Evolutionary conservation across 2,888 invertebrate species (phyloP), one percentile per base, ranked within the genome.

Genomic region (Tachina grossa): DNA sequence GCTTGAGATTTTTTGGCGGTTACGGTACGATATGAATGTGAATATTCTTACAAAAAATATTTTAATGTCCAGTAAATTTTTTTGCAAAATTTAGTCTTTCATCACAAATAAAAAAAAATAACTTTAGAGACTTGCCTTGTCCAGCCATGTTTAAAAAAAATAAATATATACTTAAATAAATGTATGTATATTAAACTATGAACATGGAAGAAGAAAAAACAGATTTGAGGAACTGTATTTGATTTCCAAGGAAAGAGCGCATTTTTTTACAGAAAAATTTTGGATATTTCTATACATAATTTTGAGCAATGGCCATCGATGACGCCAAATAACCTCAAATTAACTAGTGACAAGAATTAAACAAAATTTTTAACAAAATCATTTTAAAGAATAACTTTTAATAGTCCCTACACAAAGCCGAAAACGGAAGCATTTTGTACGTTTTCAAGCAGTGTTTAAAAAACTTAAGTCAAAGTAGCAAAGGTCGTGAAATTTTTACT

Each of bases 301-400:
- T 3, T 55, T 65, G 41, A 72, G 19, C 72, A 66, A 80, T 66
- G 53, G 39, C 83, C 83, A 80, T 79, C 84, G 74, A 78, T 81
- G 84, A 86, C 83, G 77, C 86, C 74, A 83, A 69, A 72, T 65
- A 78, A 1, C 22, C 63, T 39, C 41, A 55, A 75, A n/a, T n/a
- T 16, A 19, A 16, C 6, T 57, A 22, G 14, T 41, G 45, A 10
- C 6, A 53, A 11, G 57, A 39, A 51, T 14, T 59, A 49, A 51
- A 49, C 2, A 47, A 3, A 4, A 8, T 41, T 22, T 2, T 14
- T 10, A 9, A 41, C 6, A 41, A 59, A 49, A 41, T 43, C 22
- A 59, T 77, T 79, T 59, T 75, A 83, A 81, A 81, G 80, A 84
- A 84, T 83, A 81, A 84, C 82, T 87, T 85, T 85, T 84, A 63